Conservation (phyloP, 2,888 invertebrate species). For the Pseudococcus jackbeardsleyi region DNA sequence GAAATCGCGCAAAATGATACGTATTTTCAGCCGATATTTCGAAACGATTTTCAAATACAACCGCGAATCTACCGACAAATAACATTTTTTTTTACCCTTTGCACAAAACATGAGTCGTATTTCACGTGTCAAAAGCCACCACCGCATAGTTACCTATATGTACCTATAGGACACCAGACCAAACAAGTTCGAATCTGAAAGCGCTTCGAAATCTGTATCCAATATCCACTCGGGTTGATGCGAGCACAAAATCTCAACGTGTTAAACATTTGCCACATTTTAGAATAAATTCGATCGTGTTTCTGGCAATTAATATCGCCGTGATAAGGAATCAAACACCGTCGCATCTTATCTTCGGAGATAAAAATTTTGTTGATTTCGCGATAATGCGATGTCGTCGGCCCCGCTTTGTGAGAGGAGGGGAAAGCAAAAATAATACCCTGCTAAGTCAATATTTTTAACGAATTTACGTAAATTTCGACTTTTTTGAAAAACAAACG, state of each 20-base stretch:
- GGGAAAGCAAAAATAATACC: too few species aligned
- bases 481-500: too few species aligned
- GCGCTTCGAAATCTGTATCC: not conserved
- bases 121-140: not conserved
- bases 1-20: not conserved
- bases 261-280: not conserved
- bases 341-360: too few species aligned
- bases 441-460: too few species aligned
- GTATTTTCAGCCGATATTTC: not conserved
- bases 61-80: not conserved
- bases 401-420: too few species aligned
- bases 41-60: not conserved
- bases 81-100: conserved; percentile 1
- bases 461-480: too few species aligned
- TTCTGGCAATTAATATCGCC: too few species aligned
- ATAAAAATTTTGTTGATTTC: too few species aligned
- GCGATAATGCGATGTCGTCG: too few species aligned
- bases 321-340: too few species aligned
- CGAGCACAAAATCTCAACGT: not conserved
- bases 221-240: not conserved
- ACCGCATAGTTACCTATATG: not conserved
- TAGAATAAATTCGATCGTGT: not conserved
- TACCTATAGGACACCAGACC: not conserved
- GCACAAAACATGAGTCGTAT: not conserved
- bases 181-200: not conserved